A percentile compares a stretch with the other conserved stretches of the same genome.
These are phyloP conservation scores for Agrochola lychnidis DNA, from an alignment of 2,888 invertebrate species.

Conservation along the genomic window DNA sequence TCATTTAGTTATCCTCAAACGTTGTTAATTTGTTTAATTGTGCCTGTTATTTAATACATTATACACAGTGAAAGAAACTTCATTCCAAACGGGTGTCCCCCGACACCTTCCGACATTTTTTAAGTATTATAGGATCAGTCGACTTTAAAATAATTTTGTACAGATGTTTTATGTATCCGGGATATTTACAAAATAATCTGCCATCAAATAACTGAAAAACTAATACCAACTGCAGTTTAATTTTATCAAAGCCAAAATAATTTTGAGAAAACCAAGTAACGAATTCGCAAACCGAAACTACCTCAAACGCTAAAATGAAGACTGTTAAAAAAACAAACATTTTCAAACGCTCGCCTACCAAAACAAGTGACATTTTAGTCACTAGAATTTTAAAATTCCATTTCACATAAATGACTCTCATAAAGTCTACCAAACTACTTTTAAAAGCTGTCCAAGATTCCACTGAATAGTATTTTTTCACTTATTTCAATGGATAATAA, in stretches of 20 bases:
- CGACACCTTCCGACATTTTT: background rate
- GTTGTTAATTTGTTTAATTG: no score
- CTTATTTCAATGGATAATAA: slow-evolving; percentile 66
- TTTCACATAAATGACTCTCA: slow-evolving; percentile 33
- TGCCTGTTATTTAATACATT: no score
- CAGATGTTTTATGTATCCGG: background rate
- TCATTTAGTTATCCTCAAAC: no score
- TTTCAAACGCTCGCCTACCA: background rate
- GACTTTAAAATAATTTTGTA: background rate
- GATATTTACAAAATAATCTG: background rate
- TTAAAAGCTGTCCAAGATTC: slow-evolving; percentile 43
- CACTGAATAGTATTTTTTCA: slow-evolving; percentile 47
- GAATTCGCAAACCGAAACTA: background rate
- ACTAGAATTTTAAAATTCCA: slow-evolving; percentile 39
- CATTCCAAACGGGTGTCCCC: no score
- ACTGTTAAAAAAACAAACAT: background rate
- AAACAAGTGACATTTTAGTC: background rate
- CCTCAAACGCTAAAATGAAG: background rate
- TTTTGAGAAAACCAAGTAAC: background rate
- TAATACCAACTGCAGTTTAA: background rate
- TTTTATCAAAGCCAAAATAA: background rate
- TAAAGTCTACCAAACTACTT: slow-evolving; percentile 51
- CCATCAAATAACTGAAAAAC: background rate
- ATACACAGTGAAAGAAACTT: no score
- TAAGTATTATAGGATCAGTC: background rate